Conservation (phyloP, 2,888 invertebrate genomes). For the Antheraea assamensis region DNA sequence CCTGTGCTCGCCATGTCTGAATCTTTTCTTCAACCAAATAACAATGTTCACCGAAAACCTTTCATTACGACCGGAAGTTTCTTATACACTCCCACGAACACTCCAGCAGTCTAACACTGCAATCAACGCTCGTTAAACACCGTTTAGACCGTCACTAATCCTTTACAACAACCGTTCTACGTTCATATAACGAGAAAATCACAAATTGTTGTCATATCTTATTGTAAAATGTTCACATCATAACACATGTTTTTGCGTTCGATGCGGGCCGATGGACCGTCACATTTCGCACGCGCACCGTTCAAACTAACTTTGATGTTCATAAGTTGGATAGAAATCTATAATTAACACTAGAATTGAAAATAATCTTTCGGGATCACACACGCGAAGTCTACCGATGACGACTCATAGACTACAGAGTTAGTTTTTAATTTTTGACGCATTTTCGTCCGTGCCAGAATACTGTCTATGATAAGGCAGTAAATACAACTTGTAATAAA, state of each 20-base stretch:
- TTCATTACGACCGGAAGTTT: constrained; percentile 67
- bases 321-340: constrained; percentile 63
- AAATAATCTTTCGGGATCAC: constrained; percentile 72
- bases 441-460: constrained; percentile 48
- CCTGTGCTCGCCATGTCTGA: constrained; percentile 72
- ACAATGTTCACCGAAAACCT: constrained; percentile 53
- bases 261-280: constrained; percentile 53
- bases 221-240: constrained; percentile 73
- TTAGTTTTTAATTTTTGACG: constrained; percentile 62
- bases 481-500: too few relatives aligned
- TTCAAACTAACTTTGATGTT: constrained; percentile 59
- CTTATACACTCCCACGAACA: constrained; percentile 54
- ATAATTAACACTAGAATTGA: constrained; percentile 67
- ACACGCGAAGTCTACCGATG: constrained; percentile 74
- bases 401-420: constrained; percentile 64
- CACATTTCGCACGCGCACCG: constrained; percentile 54
- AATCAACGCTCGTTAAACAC: constrained; percentile 26
- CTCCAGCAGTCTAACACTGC: constrained; percentile 35
- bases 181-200: constrained; percentile 49
- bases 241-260: constrained; percentile 77
- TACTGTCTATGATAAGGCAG: constrained; percentile 42
- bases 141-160: constrained; percentile 22
- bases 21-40: constrained; percentile 43
- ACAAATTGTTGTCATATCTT: constrained; percentile 75
- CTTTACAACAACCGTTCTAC: constrained; percentile 17